A percentile compares a stretch with the other conserved stretches of the same genome.
Evolutionary conservation across 2,797 vertebrate genomes (phyloP).

Genomic region (Chaetophractus vellerosus): DNA sequence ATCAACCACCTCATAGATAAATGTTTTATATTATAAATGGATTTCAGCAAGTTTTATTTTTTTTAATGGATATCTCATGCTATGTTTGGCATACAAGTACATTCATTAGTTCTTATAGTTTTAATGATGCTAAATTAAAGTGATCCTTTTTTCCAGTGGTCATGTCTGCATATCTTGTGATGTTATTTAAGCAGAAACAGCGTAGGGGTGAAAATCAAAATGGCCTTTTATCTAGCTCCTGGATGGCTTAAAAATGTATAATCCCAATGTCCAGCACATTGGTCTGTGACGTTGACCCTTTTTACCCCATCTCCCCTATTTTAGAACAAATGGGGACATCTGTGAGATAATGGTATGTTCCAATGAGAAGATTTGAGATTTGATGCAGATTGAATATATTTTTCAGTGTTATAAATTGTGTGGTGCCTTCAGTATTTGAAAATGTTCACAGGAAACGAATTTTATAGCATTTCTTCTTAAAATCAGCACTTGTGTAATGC

Average conservation of each 20-base stretch:
- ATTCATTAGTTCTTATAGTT: slow-evolving; percentile 77
- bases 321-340: background rate
- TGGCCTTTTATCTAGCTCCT: slow-evolving; percentile 43
- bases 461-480: slow-evolving; percentile 48
- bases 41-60: slow-evolving; percentile 61
- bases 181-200: slow-evolving; percentile 63
- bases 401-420: slow-evolving; percentile 68
- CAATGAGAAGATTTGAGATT: slow-evolving; percentile 65
- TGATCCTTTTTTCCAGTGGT: slow-evolving; percentile 62
- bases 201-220: slow-evolving; percentile 37
- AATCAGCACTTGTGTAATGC: slow-evolving; percentile 1
- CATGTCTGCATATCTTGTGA: background rate
- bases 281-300: slow-evolving; percentile 49
- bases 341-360: slow-evolving; percentile 10
- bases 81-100: background rate
- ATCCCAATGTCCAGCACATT: background rate
- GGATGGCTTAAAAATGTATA: slow-evolving; percentile 39
- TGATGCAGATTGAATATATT: slow-evolving; percentile 60
- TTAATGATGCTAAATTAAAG: slow-evolving; percentile 78
- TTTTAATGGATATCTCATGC: slow-evolving; percentile 68
- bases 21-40: slow-evolving; percentile 73
- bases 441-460: slow-evolving; percentile 74
- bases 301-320: background rate
- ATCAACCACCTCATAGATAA: slow-evolving; percentile 59
- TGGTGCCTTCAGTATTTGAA: slow-evolving; percentile 68